These are phyloP conservation scores for Malurus alboscapulatus DNA, from an alignment of 2,113 vertebrate species.

Conservation along the genomic window DNA sequence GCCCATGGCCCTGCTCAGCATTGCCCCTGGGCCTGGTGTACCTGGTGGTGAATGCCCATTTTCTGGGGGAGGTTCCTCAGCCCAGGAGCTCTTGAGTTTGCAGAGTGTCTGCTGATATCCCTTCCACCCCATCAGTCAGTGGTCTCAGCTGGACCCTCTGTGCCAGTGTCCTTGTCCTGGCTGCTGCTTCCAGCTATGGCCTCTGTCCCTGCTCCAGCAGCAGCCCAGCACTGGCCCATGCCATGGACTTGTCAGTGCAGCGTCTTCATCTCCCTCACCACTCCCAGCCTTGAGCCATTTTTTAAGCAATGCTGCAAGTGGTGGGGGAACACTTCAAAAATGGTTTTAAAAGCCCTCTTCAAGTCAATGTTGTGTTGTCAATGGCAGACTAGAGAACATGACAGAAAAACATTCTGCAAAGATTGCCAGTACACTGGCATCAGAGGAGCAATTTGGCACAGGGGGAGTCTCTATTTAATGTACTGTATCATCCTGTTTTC, in stretches of 20 bases:
- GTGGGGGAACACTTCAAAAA: neutral
- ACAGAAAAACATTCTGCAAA: neutral
- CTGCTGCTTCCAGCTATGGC: neutral
- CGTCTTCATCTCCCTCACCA: neutral
- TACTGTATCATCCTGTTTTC: neutral
- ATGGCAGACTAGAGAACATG: neutral
- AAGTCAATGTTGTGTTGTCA: fast-evolving
- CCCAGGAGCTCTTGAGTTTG: neutral
- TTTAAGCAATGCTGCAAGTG: neutral
- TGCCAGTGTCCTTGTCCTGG: neutral
- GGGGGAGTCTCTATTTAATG: neutral
- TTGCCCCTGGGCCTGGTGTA: neutral
- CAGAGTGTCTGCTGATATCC: neutral
- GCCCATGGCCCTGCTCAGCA: neutral
- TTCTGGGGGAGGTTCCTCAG: neutral
- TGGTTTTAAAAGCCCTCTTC: neutral
- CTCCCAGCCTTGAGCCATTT: neutral
- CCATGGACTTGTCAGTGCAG: neutral
- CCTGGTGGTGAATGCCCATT: neutral
- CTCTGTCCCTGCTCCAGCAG: neutral
- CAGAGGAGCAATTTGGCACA: neutral
- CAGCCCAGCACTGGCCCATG: neutral
- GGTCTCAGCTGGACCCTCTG: neutral
- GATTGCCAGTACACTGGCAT: neutral
- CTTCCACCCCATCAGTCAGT: neutral